These are phyloP conservation scores for Dipodomys ordii DNA, from an alignment of 2,113 vertebrate genomes.

Conservation along the genomic window DNA sequence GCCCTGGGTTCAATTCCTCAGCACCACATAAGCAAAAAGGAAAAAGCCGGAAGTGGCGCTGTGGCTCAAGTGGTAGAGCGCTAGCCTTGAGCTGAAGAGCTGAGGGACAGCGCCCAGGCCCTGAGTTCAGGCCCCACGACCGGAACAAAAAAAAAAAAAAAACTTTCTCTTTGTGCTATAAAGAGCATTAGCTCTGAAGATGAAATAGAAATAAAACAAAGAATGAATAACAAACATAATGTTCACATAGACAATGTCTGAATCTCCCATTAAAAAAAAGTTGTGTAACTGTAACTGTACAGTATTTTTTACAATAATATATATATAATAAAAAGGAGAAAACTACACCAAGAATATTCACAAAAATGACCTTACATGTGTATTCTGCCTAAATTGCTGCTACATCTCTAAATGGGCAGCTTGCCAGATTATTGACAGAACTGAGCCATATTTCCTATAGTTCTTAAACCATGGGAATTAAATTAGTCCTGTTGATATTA, in stretches of 20 bases:
- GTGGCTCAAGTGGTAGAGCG: no score
- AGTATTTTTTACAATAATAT: no score
- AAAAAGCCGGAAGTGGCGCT: no score
- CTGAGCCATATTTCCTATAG: background rate
- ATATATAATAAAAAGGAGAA: no score
- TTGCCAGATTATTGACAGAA: background rate
- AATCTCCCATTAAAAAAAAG: background rate
- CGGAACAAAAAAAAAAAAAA: slow-evolving; percentile 40
- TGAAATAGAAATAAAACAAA: slow-evolving; percentile 9
- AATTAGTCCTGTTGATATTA: background rate
- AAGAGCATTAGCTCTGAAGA: background rate
- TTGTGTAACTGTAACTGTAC: no score
- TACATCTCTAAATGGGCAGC: background rate
- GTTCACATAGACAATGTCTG: background rate
- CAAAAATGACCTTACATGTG: background rate
- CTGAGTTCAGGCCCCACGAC: no score
- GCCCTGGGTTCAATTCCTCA: no score
- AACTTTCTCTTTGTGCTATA: background rate
- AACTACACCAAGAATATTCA: background rate
- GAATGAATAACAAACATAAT: background rate
- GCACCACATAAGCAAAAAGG: no score
- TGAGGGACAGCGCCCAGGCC: no score
- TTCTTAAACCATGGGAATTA: background rate
- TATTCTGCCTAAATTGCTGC: background rate
- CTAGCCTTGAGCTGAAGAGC: no score